Evolutionary conservation across 2,113 vertebrate species (phyloP), one percentile per base, ranked within the genome.

Genomic region (Uria aalge): DNA sequence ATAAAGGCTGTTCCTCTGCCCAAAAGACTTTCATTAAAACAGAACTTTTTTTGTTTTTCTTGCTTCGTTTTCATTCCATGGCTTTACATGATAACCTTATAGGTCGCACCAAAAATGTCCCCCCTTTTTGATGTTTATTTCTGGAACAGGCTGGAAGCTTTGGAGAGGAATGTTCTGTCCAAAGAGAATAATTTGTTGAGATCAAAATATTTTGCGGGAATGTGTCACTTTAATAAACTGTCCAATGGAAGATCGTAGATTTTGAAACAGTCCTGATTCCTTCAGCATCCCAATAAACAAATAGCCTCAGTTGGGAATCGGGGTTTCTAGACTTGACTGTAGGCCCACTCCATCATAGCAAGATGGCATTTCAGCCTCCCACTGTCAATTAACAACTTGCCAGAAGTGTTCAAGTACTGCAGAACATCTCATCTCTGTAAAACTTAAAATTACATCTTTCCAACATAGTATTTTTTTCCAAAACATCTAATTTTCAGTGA

Each of bases 121-220:
- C 63, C 52, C 14, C 41, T 82, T 94, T 89, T 79, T 95, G 89
- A 85, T 95, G 92, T 95, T 94, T 96, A 69, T 95, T 95, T 94
- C 66, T 96, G 94, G 91, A 93, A 50, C 32, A 52, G 66, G 36
- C 62, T 93, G 71, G 62, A 93, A 88, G 74, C 74, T 85, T 11
- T 92, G 67, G 53, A 93, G 67, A 69, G 29, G 67, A 95, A 88
- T 95, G 63, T 93, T 92, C 74, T 88, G 63, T 95, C 92, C 82
- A 90, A 76, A 90, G 64, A 75, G 24, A 15, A 41, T 88, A 78
- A 95, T 93, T 85, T 96, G 85, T 95, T 90, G 82, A 77, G 82
- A 88, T 94, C 34, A 71, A 94, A 94, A 83, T 92, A 93, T 91
- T 88, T 79, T 75, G 53, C 0, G 1, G 78, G 92, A 94, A 95